Percentiles rank a stretch among this genome's conserved stretches.
Conservation (phyloP, 2,797 vertebrate genomes). For the Channa striata region DNA sequence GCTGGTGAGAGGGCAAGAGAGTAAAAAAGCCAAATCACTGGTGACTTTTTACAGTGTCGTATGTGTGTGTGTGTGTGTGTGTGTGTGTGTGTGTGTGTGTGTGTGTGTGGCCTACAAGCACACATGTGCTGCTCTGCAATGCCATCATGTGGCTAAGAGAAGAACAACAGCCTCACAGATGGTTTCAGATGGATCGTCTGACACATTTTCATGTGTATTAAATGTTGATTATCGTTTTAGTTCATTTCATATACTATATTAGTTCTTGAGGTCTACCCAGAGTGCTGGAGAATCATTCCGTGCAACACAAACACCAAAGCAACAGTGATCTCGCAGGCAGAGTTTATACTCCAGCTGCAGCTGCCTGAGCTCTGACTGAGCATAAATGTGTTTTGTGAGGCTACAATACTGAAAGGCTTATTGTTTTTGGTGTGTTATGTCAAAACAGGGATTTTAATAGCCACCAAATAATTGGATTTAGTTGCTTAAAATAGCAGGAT, state of each 20-base stretch:
- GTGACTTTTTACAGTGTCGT: conserved; percentile 11
- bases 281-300: neutral
- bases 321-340: neutral
- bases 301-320: neutral
- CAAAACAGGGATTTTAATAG: conserved; percentile 48
- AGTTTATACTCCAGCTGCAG: conserved; percentile 4
- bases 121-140: conserved; percentile 40
- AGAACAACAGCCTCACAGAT: neutral
- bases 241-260: too few relatives aligned
- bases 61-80: conserved; percentile 6
- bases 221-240: neutral
- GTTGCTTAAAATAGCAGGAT: conserved; percentile 46
- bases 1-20: conserved; percentile 8
- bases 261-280: too few relatives aligned
- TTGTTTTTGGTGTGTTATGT: conserved; percentile 47
- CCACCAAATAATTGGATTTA: conserved; percentile 58
- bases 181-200: neutral
- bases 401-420: conserved; percentile 25
- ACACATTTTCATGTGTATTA: neutral
- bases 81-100: conserved; percentile 4
- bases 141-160: conserved; percentile 44
- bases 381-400: neutral
- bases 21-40: conserved; percentile 10
- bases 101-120: neutral
- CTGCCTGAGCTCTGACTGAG: neutral